A percentile compares a stretch with the other conserved stretches of the same genome.
These are phyloP conservation scores for Atherinomorus stipes DNA, from an alignment of 2,113 vertebrate genomes.

Conservation along the genomic window DNA sequence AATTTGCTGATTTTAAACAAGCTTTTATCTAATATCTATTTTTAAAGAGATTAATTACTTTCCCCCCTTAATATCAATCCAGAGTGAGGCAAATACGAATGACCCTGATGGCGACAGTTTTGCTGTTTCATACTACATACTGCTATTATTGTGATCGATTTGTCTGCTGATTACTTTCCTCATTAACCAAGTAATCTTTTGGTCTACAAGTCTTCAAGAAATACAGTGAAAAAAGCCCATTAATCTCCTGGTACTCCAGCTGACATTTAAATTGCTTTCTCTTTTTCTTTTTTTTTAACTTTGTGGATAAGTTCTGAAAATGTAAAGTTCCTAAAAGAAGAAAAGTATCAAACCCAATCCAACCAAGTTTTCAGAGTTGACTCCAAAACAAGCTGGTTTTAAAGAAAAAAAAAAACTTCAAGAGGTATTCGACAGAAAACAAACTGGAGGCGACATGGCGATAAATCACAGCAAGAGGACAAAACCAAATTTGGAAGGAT, in stretches of 20 bases:
- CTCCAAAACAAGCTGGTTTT: conserved; percentile 13
- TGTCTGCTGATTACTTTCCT: conserved; percentile 7
- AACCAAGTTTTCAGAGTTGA: conserved; percentile 19
- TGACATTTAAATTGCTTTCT: conserved; percentile 25
- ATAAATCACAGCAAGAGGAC: conserved; percentile 26
- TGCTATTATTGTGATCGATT: neutral
- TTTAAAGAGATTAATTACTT: neutral
- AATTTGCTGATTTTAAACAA: conserved; percentile 19
- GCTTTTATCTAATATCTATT: conserved; percentile 6
- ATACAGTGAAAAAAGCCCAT: neutral
- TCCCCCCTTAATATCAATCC: neutral
- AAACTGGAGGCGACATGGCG: conserved; percentile 15
- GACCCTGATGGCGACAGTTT: too few relatives aligned
- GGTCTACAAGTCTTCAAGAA: conserved; percentile 16
- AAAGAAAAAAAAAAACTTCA: conserved; percentile 10
- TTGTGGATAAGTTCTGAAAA: conserved; percentile 1
- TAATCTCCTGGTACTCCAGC: conserved; percentile 10
- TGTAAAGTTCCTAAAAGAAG: conserved; percentile 11
- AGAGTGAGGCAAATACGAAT: neutral
- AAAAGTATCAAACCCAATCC: conserved; percentile 4
- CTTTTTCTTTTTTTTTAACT: neutral
- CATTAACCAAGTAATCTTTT: conserved; percentile 4
- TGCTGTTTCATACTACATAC: neutral
- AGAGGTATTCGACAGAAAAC: conserved; percentile 37
- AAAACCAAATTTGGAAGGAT: conserved; percentile 28